These are phyloP conservation scores for Micromussa lordhowensis DNA, from an alignment of 92 coral and sea anemone genomes.

Conservation along the genomic window DNA sequence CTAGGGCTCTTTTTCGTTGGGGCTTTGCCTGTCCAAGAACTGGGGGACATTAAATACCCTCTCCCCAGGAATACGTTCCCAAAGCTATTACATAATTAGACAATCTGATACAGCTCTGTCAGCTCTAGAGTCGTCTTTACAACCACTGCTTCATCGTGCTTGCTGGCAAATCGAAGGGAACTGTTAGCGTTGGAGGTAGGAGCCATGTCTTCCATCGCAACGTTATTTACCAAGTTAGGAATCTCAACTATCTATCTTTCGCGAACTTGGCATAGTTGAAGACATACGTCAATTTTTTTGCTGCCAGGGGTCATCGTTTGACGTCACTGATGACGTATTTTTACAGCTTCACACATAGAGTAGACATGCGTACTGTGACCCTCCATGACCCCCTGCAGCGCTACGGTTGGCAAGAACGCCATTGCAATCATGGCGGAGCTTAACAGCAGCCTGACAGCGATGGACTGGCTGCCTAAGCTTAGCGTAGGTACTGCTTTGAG, in stretches of 20 bases:
- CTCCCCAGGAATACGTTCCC: too few species aligned
- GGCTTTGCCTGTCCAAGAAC: too few species aligned
- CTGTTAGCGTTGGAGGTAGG: too few species aligned
- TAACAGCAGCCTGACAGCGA: conserved; percentile 98
- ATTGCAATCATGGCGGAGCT: conserved; percentile 99
- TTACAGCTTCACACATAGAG: neutral
- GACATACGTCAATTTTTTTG: neutral
- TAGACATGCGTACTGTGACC: conserved; percentile 64
- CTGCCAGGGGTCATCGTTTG: neutral
- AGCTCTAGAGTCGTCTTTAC: too few species aligned
- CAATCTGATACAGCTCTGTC: too few species aligned
- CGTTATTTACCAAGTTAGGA: neutral
- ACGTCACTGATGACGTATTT: conserved; percentile 66
- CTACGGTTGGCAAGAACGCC: conserved; percentile 99
- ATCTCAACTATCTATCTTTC: neutral
- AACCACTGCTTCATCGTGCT: too few species aligned
- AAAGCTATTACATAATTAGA: too few species aligned
- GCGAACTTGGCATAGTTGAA: neutral
- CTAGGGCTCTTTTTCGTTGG: too few species aligned
- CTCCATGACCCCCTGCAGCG: conserved; percentile 88
- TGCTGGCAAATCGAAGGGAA: too few species aligned
- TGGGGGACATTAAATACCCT: too few species aligned
- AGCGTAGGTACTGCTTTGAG: conserved; percentile 94
- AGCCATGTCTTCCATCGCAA: neutral
- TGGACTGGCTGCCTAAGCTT: conserved; percentile 99